Evolutionary conservation across 2,888 invertebrate species (phyloP).

Genomic region (Allolobophora icterica): DNA sequence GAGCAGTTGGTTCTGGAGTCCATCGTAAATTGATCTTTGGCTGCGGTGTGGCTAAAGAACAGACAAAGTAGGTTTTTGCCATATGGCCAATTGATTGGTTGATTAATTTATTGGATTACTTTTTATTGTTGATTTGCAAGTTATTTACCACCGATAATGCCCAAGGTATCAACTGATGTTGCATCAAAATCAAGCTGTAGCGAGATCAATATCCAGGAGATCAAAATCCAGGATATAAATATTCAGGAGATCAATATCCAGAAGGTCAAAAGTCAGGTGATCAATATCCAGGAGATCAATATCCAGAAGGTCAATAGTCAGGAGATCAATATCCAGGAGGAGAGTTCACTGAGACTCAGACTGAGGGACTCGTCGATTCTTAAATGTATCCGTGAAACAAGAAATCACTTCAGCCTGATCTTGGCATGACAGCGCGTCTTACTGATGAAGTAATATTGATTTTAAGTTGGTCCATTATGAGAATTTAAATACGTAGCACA

Average conservation of each 20-base stretch:
- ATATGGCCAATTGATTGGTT: not conserved
- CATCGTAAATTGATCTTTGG: constrained; percentile 74
- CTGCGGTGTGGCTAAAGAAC: constrained; percentile 57
- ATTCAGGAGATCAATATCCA: too few species aligned
- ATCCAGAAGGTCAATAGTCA: too few species aligned
- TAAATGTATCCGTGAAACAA: not conserved
- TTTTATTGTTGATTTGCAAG: not conserved
- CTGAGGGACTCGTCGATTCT: not conserved
- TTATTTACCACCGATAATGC: too few species aligned
- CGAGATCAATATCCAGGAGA: not conserved
- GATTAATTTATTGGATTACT: not conserved
- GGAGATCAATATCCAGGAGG: not conserved
- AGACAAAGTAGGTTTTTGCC: constrained; percentile 26
- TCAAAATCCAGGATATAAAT: too few species aligned
- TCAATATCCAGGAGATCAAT: too few species aligned
- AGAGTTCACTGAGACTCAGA: not conserved
- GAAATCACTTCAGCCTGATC: too few species aligned
- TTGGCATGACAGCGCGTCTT: too few species aligned
- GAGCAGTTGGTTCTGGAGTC: constrained; percentile 71
- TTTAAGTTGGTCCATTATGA: not conserved
- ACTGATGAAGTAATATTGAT: not conserved
- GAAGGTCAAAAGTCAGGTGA: too few species aligned
- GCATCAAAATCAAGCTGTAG: too few species aligned
- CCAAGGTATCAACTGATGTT: too few species aligned
- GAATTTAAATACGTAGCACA: not conserved